Base-by-base conservation (phyloP, 2,888 invertebrate genomes). In the Eumacrocentrus americanus region DNA sequence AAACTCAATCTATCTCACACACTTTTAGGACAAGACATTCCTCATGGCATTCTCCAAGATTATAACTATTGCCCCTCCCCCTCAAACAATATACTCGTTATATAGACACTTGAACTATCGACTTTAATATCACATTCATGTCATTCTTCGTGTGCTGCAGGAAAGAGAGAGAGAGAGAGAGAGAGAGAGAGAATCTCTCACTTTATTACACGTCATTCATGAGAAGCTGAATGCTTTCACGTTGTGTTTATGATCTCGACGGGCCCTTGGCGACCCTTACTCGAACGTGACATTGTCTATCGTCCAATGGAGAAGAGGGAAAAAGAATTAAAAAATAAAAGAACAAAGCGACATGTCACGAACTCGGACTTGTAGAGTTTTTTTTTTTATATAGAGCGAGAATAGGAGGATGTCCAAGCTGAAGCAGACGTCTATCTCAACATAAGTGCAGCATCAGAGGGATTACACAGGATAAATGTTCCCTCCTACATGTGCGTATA, bases 331-430 rank as follows among this genome's bases (percentile, higher is more conserved):
- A 35, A 29, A 50, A 50, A 50, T 18, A 40, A 52, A 52, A 37
- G 52, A 40, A 52, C 52, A 52, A 52, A 52, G 52, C 52, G 38
- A 52, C 52, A 52, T 38, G 52, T 52, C 52, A 38, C 38, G n/a
- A 29, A 12, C 9, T 25, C 29, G 14, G 34, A 51, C 51, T 34
- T 34, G 14, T 46, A 51, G 37, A 29, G 22, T 25, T 35, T 25
- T 35, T 25, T 50, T 34, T 35, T 18, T 52, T 23, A 16, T 22
- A 40, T 38, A 22, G n/a, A n/a, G n/a, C n/a, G n/a, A 22, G 25
- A 52, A 22, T 18, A 37, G 37, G 38, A 25, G 23, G 47, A 23
- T 47, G 23, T 52, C 52, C 20, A n/a, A n/a, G n/a, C n/a, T n/a
- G 52, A 52, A 37, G 14, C 52, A 37, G 40, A 38, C 52, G 52